Evolutionary conservation across 2,113 vertebrate species (phyloP).

Genomic region (Lynx canadensis): DNA sequence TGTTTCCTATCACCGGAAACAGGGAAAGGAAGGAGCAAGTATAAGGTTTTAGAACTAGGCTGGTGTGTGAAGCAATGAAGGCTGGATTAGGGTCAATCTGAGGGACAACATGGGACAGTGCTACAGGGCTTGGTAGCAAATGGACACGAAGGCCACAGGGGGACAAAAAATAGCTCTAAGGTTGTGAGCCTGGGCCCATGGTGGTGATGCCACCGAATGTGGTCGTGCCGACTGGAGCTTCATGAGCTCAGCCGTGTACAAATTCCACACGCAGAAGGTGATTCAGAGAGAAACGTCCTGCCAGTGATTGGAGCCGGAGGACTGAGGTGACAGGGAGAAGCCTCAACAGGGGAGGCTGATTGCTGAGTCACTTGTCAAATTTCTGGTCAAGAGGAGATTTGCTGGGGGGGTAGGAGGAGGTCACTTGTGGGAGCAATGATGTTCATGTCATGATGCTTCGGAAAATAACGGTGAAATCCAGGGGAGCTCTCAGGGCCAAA

Average conservation of each 20-base stretch:
- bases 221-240: neutral
- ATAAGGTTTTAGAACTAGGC: neutral
- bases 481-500: neutral
- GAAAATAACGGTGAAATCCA: neutral
- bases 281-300: neutral
- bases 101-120: neutral
- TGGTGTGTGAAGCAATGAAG: neutral
- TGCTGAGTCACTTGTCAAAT: constrained; percentile 4
- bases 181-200: neutral
- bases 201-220: neutral
- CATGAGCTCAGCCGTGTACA: neutral
- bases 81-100: neutral
- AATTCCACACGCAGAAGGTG: neutral
- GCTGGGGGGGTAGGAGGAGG: neutral
- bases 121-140: too few relatives aligned
- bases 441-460: neutral
- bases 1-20: neutral
- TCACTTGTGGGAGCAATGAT: neutral
- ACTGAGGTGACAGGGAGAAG: neutral
- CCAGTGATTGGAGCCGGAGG: neutral
- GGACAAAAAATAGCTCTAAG: neutral
- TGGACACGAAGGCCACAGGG: neutral
- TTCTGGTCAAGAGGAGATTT: neutral
- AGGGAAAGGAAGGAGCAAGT: neutral
- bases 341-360: neutral